These are phyloP conservation scores for Galerucella nymphaeae DNA, from an alignment of 2,888 invertebrate species.

Conservation along the genomic window DNA sequence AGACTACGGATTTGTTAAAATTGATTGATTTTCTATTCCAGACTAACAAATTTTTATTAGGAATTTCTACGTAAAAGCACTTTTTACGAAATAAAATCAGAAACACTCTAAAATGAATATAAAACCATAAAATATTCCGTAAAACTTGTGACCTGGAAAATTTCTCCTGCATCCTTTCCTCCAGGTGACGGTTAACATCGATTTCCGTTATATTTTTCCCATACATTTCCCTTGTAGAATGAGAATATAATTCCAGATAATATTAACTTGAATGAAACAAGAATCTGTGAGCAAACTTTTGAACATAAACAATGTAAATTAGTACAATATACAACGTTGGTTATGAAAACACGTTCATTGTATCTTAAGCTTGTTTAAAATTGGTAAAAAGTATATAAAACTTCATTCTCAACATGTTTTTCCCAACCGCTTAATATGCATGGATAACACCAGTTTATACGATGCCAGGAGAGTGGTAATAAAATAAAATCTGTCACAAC, in stretches of 20 bases:
- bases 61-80: no score
- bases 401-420: no score
- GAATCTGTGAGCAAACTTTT: not conserved
- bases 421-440: no score
- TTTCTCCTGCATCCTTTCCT: not conserved
- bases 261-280: not conserved
- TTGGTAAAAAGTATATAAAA: not conserved
- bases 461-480: no score
- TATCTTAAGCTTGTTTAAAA: not conserved
- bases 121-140: not conserved
- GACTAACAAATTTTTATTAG: no score
- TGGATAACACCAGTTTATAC: no score
- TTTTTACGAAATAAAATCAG: no score
- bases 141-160: slow-evolving; percentile 4
- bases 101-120: not conserved
- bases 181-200: slow-evolving; percentile 3
- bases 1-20: no score
- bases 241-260: not conserved
- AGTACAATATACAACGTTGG: not conserved
- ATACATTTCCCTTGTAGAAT: not conserved
- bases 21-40: no score
- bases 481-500: no score
- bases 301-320: not conserved
- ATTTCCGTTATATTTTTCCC: slow-evolving; percentile 3
- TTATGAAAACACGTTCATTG: not conserved